Conservation (phyloP, 2,797 vertebrate genomes). For the Onychomys arenicola region DNA sequence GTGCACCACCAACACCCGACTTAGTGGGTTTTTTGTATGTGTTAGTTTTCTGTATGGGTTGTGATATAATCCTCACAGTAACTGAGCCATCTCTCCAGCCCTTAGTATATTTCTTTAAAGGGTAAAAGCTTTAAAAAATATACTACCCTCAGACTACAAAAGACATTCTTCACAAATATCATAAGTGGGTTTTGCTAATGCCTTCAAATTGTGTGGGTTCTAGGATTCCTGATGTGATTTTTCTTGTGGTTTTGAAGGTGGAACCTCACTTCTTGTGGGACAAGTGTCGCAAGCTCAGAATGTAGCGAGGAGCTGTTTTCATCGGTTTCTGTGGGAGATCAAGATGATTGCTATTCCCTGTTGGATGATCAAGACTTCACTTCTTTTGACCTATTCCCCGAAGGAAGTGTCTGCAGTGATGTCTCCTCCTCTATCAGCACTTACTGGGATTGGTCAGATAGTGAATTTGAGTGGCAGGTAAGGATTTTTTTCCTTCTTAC, state of each 20-base stretch:
- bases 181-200: conserved; percentile 30
- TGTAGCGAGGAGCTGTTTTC: conserved; percentile 99
- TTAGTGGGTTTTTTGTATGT: conserved; percentile 32
- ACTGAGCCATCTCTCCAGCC: background rate
- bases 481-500: conserved; percentile 53
- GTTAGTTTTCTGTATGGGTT: background rate
- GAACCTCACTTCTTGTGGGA: conserved; percentile 98
- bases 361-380: conserved; percentile 98
- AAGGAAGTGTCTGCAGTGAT: conserved; percentile 98
- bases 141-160: conserved; percentile 26
- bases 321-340: conserved; percentile 98
- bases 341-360: conserved; percentile 98
- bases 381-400: conserved; percentile 97
- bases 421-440: conserved; percentile 99
- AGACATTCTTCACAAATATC: conserved; percentile 45
- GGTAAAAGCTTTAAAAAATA: conserved; percentile 31
- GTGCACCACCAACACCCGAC: too few species aligned
- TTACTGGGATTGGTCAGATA: conserved; percentile 99
- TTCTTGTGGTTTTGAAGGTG: conserved; percentile 89
- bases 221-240: conserved; percentile 61
- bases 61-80: conserved; percentile 7
- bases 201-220: conserved; percentile 14
- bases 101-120: background rate
- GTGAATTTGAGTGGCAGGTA: conserved; percentile 99
- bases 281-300: conserved; percentile 98